Evolutionary conservation across 2,888 invertebrate genomes (phyloP), one percentile per base, ranked within the genome.

Genomic region (Agriopis leucophaearia): DNA sequence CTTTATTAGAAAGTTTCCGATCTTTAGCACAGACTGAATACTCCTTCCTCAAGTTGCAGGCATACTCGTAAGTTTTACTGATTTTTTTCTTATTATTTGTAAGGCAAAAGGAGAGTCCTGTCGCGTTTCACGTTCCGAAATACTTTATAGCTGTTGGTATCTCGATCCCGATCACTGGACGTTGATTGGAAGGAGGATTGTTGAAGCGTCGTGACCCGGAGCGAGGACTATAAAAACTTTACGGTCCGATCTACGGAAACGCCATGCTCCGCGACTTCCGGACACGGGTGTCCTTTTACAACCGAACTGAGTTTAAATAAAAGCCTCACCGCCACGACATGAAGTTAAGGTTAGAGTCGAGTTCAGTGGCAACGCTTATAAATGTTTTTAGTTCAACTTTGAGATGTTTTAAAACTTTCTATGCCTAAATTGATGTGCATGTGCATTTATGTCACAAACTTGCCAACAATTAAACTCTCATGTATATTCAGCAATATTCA

Each of bases 151-250:
- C 27, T 12, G 54, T 58, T 40, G 73, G 66, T 81, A 85, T 82
- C 80, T 78, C 74, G 78, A 78, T 81, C 75, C 78, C 85, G 81
- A 84, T 84, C 83, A 81, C 84, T 81, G 85, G 83, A 84, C 85
- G 86, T 89, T 90, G 90, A 92, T 91, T 89, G 87, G 88, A 86
- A 88, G 85, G 86, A 84, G 86, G 89, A 90, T 87, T 84, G 86
- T 87, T 80, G 79, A 83, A 72, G 81, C 79, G 84, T 85, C 77
- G 80, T 84, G 87, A 86, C 84, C 89, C 88, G 89, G 85, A 90
- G 88, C 87, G 88, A 86, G 88, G 89, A 85, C 89, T 84, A 88
- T 91, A 90, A 92, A 92, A 89, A 88, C 76, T 91, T 90, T 89
- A 90, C 83, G 85, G 83, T 75, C 81, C 76, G 76, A 80, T 79